phyloP scores from a whole-genome alignment of 2,113 vertebrate species.

The Hypomesus transpacificus region DNA sequence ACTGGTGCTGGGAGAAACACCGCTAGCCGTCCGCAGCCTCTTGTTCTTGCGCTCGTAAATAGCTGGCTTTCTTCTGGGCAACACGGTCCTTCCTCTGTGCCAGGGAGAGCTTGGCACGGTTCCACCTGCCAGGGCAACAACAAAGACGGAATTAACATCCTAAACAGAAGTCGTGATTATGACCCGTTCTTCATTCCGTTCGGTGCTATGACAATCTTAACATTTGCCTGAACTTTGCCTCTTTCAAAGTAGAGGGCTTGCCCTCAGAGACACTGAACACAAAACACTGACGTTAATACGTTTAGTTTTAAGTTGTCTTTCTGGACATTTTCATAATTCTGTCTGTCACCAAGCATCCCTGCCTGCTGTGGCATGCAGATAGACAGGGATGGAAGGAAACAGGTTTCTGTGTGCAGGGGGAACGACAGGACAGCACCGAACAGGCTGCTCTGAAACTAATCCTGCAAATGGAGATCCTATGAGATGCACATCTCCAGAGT shows the following conservation, averaged over 20 bases:
- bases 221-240: no score
- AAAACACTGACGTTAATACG: no score
- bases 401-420: neutral
- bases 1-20: neutral
- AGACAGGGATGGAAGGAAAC: neutral
- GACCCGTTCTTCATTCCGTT: neutral
- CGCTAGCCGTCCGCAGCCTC: conserved; percentile 85
- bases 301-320: no score
- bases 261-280: conserved; percentile 8
- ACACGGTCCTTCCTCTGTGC: conserved; percentile 95
- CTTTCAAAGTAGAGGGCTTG: no score
- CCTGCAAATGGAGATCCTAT: no score
- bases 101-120: conserved; percentile 93
- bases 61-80: conserved; percentile 98
- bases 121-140: conserved; percentile 80
- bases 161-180: conserved; percentile 11
- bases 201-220: no score
- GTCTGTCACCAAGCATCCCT: no score
- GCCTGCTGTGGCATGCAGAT: no score
- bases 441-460: no score
- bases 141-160: conserved; percentile 57
- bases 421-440: neutral
- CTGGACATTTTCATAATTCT: no score
- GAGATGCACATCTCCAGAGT: neutral
- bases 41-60: conserved; percentile 88